Evolutionary conservation across 2,113 vertebrate species (phyloP).

Genomic region (Baryphthengus martii): DNA sequence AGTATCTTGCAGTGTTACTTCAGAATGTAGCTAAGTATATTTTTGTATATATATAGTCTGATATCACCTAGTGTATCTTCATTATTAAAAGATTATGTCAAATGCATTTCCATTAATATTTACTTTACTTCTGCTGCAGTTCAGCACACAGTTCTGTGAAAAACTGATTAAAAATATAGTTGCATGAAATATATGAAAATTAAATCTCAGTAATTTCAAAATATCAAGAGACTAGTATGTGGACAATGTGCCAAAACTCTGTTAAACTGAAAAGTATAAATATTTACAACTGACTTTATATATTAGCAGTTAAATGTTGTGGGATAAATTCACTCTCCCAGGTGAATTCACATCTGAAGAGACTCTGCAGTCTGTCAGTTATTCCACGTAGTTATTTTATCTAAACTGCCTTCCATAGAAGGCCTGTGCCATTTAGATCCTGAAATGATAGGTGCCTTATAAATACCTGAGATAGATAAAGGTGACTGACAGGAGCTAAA

Average conservation of each 20-base stretch:
- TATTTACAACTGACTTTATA: neutral
- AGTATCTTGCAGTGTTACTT: neutral
- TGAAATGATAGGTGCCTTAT: neutral
- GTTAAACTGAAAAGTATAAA: neutral
- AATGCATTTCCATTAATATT: conserved; percentile 8
- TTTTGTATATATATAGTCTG: neutral
- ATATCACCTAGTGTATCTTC: neutral
- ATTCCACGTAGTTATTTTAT: neutral
- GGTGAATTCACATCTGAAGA: neutral
- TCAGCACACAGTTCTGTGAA: neutral
- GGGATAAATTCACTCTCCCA: neutral
- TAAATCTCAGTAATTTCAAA: neutral
- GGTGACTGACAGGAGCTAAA: neutral
- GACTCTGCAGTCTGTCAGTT: neutral
- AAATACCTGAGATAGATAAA: neutral
- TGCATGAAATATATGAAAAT: conserved; percentile 11
- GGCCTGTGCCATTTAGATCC: neutral
- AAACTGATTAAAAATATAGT: neutral
- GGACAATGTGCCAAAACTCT: neutral
- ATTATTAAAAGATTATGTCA: neutral
- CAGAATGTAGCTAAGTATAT: neutral
- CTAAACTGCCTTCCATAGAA: neutral
- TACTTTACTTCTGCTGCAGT: neutral
- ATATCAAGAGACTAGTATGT: neutral
- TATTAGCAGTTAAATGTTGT: neutral